A percentile compares a stretch with the other conserved stretches of the same genome.
These are phyloP conservation scores for Tyrannus savana DNA, from an alignment of 2,113 vertebrate genomes.

Conservation along the genomic window DNA sequence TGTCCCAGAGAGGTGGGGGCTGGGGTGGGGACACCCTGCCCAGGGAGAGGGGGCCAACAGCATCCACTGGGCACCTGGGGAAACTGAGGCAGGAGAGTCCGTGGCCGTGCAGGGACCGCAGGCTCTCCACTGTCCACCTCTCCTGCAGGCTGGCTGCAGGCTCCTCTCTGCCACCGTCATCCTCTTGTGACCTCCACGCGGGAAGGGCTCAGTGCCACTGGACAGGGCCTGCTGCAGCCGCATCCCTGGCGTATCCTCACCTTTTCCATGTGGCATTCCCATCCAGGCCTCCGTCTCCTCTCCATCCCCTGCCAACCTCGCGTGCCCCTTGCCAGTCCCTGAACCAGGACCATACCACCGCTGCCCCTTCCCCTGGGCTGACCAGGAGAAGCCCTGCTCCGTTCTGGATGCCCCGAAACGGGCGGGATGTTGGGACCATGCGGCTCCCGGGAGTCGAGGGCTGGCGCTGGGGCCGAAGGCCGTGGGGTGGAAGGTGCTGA, in stretches of 20 bases:
- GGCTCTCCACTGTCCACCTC: accelerated
- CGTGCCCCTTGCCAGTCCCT: background rate
- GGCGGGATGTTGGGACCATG: background rate
- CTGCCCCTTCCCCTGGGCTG: background rate
- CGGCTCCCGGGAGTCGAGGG: background rate
- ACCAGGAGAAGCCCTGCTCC: background rate
- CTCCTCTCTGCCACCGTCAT: background rate
- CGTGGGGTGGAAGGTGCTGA: conserved; percentile 38
- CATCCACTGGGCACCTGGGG: accelerated
- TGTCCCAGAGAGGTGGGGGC: background rate
- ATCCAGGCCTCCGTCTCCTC: background rate
- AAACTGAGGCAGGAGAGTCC: conserved; percentile 11
- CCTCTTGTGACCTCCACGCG: accelerated
- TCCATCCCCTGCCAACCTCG: background rate
- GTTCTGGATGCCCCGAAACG: accelerated
- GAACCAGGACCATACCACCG: accelerated
- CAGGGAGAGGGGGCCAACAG: background rate
- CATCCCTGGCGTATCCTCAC: background rate
- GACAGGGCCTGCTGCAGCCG: background rate
- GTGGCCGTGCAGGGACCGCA: accelerated
- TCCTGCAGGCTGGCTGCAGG: accelerated
- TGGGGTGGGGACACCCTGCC: accelerated
- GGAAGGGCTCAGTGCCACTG: accelerated
- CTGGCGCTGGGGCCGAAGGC: background rate
- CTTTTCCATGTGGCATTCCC: background rate